phyloP scores from a whole-genome alignment of 1,140 invertebrate genomes.

The Brachionus plicatilis region DNA sequence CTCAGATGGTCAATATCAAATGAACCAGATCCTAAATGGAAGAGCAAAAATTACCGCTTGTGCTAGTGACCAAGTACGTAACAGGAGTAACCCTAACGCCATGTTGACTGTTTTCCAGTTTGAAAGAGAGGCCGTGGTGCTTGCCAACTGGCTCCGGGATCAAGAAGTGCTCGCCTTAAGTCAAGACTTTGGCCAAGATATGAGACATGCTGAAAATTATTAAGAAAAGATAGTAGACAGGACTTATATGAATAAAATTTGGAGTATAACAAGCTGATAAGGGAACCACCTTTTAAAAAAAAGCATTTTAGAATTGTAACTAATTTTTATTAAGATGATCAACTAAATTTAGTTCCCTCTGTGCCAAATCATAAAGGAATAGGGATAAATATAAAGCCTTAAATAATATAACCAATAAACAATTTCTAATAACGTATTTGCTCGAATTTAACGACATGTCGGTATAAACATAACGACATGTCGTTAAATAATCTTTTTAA shows the following conservation, averaged over 20 bases:
- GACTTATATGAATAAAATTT: conserved; percentile 37
- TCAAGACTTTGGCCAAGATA: conserved; percentile 33
- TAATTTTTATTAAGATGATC: too few species aligned
- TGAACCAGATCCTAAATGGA: background rate
- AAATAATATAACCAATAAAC: too few species aligned
- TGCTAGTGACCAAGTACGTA: background rate
- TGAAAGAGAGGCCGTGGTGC: background rate
- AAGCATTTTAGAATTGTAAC: too few species aligned
- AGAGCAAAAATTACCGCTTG: background rate
- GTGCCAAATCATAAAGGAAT: too few species aligned
- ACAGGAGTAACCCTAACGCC: background rate
- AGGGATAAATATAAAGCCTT: too few species aligned
- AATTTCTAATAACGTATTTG: too few species aligned
- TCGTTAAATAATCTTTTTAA: too few species aligned
- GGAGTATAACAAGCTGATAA: conserved; percentile 24
- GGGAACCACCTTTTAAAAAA: background rate
- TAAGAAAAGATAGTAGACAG: background rate
- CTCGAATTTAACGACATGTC: too few species aligned
- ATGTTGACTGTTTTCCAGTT: conserved; percentile 27
- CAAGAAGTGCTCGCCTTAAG: background rate
- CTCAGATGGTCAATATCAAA: background rate
- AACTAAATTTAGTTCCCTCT: too few species aligned
- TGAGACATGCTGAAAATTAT: conserved; percentile 23
- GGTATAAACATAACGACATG: too few species aligned
- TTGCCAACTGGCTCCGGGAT: background rate